Evolutionary conservation across 2,797 vertebrate species (phyloP).

Genomic region (Pempheris klunzingeri): DNA sequence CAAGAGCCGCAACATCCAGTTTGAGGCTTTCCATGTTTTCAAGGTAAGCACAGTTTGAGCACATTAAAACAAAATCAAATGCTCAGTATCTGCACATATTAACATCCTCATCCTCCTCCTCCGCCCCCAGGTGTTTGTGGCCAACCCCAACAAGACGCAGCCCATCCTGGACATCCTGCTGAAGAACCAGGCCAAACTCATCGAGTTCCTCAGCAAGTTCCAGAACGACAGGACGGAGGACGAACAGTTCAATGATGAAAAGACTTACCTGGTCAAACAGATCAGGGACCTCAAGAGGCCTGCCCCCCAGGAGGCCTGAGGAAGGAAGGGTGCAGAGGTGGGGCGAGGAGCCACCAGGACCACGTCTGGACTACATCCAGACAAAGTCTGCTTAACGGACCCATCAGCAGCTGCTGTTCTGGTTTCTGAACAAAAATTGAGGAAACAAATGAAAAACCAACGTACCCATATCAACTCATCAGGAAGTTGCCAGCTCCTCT

Average conservation of each 20-base stretch:
- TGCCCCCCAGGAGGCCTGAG: conserved; percentile 93
- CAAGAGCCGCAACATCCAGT: conserved; percentile 91
- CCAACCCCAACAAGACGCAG: conserved; percentile 98
- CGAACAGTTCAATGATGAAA: conserved; percentile 98
- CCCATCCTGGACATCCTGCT: conserved; percentile 98
- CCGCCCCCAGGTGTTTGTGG: conserved; percentile 93
- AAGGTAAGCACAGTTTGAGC: conserved; percentile 78
- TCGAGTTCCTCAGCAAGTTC: conserved; percentile 98
- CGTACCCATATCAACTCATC: conserved; percentile 85
- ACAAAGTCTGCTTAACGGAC: conserved; percentile 81
- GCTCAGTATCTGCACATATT: neutral
- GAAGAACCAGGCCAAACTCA: conserved; percentile 98
- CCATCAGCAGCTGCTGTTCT: conserved; percentile 90
- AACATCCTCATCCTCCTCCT: neutral
- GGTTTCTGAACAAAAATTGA: conserved; percentile 77
- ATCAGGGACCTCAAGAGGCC: conserved; percentile 99
- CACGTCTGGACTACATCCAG: conserved; percentile 69
- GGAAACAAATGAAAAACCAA: conserved; percentile 83
- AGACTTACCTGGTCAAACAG: conserved; percentile 99
- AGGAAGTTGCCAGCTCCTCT: conserved; percentile 91
- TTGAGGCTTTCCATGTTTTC: conserved; percentile 90
- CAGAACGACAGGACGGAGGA: conserved; percentile 98
- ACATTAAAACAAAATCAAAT: neutral
- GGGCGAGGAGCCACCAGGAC: conserved; percentile 66
- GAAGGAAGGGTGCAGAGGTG: conserved; percentile 37